Percentiles rank a stretch among this genome's conserved stretches.
Conservation (phyloP, 2,888 invertebrate species). For the Thelaira solivaga region DNA sequence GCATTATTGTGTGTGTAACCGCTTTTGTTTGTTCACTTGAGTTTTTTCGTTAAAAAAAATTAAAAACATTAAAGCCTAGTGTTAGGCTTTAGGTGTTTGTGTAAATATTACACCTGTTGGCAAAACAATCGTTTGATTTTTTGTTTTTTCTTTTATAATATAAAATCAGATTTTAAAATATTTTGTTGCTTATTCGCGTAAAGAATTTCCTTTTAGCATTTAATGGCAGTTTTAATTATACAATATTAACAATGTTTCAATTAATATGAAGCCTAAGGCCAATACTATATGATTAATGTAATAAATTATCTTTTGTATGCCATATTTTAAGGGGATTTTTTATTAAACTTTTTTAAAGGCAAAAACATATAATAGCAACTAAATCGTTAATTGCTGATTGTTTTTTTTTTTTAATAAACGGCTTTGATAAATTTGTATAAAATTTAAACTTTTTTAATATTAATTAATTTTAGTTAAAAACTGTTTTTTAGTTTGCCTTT, state of each 20-base stretch:
- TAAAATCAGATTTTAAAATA: not conserved
- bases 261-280: not conserved
- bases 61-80: not conserved
- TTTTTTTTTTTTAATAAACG: not conserved
- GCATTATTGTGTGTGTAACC: slow-evolving; percentile 48
- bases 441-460: not conserved
- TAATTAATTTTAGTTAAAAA: not conserved
- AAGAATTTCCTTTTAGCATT: not conserved
- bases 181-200: not conserved
- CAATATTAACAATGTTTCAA: not conserved
- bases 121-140: not conserved
- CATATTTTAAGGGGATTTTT: slow-evolving; percentile 25
- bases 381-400: not conserved
- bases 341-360: not conserved
- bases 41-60: not conserved
- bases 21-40: not conserved
- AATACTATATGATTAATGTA: not conserved
- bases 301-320: not conserved
- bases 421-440: not conserved
- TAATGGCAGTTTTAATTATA: not conserved
- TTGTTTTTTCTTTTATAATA: slow-evolving; percentile 6
- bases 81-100: not conserved
- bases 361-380: not conserved
- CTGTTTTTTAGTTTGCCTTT: not conserved
- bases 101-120: not conserved